These are phyloP conservation scores for Nipponacmea schrenckii DNA, from an alignment of 2,888 invertebrate genomes.

Conservation along the genomic window DNA sequence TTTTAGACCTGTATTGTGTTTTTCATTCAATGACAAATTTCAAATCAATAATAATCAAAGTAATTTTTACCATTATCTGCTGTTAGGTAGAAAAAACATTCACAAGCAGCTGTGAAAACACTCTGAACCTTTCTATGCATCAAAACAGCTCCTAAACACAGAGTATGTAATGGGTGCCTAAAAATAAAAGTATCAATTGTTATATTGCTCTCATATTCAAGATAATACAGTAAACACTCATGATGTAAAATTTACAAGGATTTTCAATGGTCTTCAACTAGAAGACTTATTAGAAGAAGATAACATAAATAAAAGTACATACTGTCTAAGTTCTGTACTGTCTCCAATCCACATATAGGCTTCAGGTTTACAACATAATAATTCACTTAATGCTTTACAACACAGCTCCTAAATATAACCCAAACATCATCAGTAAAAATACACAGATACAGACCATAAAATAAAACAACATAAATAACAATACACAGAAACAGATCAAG, in stretches of 20 bases:
- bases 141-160: slow-evolving; percentile 55
- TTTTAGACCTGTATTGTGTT: no score
- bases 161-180: slow-evolving; percentile 54
- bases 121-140: slow-evolving; percentile 41
- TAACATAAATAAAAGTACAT: slow-evolving; percentile 15
- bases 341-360: slow-evolving; percentile 52
- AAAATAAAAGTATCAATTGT: not conserved
- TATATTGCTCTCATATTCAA: not conserved
- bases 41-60: not conserved
- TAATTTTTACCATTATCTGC: slow-evolving; percentile 55
- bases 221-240: no score
- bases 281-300: no score
- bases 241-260: no score
- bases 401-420: slow-evolving; percentile 34
- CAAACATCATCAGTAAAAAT: not conserved
- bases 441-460: not conserved
- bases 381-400: slow-evolving; percentile 39
- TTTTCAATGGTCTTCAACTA: no score
- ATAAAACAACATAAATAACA: not conserved
- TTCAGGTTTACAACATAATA: slow-evolving; percentile 46
- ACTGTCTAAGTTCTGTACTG: slow-evolving; percentile 46
- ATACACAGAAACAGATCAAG: not conserved
- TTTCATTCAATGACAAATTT: no score
- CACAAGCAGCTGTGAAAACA: slow-evolving; percentile 48
- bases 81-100: slow-evolving; percentile 56